Base-by-base conservation (phyloP, 2,888 invertebrate genomes). In the Patella pellucida region DNA sequence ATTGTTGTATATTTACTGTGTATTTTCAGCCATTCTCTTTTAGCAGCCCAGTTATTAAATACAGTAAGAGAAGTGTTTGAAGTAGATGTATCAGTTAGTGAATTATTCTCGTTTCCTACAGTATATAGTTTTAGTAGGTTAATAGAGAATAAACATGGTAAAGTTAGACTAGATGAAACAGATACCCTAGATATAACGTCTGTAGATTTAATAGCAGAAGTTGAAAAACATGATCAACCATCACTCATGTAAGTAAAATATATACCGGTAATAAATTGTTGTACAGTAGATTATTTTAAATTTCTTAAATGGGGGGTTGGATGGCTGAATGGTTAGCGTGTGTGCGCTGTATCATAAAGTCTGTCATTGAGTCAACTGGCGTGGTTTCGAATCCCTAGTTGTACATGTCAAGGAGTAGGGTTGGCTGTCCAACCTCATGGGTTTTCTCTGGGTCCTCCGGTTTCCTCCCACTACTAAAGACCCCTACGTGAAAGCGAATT, bases 71-170 rank as follows among this genome's bases (percentile, higher is more conserved):
- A 84, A 12, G 82, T 84, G 74, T 90, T 91, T 82, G 81, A 80
- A 7, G 77, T 87, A 1, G 83, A 86, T 68, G 73, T 91, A 75
- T 81, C 86, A 23, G 91, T 91, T 68, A 84, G 85, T 69, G 91
- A 92, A 73, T 82, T 91, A 69, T 91, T 91, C 79, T 77, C 82
- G 23, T 86, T 89, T 74, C 89, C 91, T 12, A 90, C 91, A 7
- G 87, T 92, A 52, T 83, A 83, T 41, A 81, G 81, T 31, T 85
- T 91, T 79, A 87, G 89, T 27, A 83, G 83, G 52, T 79, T 90
- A n/a, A 81, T 91, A 52, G 91, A 91, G 69, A 78, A 79, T 56
- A 82, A 81, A 68, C 72, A 78, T 54, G 77, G 80, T 54, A 76
- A 76, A 71, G 78, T 76, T 62, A 73, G 62, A 67, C 79, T 73